Evolutionary conservation across 2,888 invertebrate genomes (phyloP).

Genomic region (Dolichopus griseipennis): DNA sequence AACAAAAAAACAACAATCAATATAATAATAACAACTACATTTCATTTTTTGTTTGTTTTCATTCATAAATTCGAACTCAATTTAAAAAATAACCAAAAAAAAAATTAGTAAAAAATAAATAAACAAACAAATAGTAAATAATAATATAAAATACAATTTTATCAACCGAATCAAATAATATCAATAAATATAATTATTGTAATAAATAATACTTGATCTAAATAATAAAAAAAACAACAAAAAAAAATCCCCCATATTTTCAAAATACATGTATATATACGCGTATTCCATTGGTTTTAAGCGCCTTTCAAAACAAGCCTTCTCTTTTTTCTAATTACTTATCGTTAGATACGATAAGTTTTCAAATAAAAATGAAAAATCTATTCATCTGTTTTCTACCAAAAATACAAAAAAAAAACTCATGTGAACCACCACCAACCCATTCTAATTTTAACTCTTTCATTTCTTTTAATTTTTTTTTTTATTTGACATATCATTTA

Average conservation of each 20-base stretch:
- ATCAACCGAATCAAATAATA: neutral
- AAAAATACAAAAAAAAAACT: too few relatives aligned
- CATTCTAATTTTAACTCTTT: neutral
- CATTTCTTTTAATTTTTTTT: too few relatives aligned
- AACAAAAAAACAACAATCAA: too few relatives aligned
- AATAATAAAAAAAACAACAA: too few relatives aligned
- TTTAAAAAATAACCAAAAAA: neutral
- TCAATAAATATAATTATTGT: conserved; percentile 3
- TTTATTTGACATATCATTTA: neutral
- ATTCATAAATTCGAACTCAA: neutral
- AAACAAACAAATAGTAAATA: neutral
- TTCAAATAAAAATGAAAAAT: too few relatives aligned
- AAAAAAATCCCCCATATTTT: too few relatives aligned
- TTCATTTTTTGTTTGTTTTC: too few relatives aligned
- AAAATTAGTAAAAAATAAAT: neutral
- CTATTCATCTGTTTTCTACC: too few relatives aligned
- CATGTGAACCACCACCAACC: too few relatives aligned
- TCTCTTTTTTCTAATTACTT: too few relatives aligned
- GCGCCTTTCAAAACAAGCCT: neutral
- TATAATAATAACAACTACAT: too few relatives aligned
- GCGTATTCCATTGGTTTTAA: neutral
- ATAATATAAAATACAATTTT: neutral
- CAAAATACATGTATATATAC: neutral
- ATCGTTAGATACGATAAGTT: too few relatives aligned
- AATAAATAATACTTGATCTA: neutral